Conservation (phyloP, 2,888 invertebrate genomes). For the Mylabris sibirica region DNA sequence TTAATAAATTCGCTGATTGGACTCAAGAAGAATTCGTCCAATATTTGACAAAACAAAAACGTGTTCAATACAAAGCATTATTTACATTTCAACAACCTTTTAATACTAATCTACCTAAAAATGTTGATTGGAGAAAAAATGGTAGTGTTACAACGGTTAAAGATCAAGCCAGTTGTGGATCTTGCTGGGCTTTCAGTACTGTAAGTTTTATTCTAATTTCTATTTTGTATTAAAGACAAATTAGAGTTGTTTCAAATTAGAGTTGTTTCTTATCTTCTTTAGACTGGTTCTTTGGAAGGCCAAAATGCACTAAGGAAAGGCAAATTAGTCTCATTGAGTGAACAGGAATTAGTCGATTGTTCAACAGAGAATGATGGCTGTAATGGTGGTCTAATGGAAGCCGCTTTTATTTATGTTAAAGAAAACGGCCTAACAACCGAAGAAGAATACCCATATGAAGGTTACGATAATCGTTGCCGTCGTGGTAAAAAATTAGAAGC, state of each 20-base stretch:
- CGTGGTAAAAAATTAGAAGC: background rate
- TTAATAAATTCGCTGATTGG: conserved; percentile 51
- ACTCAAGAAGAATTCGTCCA: background rate
- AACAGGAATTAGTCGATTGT: conserved; percentile 2
- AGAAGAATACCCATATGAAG: background rate
- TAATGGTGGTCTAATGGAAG: background rate
- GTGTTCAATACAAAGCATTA: background rate
- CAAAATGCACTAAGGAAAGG: background rate
- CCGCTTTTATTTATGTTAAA: background rate
- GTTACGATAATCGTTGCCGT: background rate
- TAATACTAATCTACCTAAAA: background rate
- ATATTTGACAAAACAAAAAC: background rate
- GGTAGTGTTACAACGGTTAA: background rate
- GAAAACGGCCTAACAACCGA: background rate
- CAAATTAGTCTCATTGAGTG: background rate
- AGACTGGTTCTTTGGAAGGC: background rate
- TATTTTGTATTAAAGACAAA: too few species aligned
- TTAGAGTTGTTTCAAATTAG: too few species aligned
- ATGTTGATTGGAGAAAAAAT: background rate
- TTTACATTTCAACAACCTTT: background rate
- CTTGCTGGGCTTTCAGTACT: conserved; percentile 1
- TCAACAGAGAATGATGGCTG: background rate
- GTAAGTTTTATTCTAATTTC: background rate
- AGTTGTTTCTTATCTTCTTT: too few species aligned
- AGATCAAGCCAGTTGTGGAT: background rate